A percentile compares a stretch with the other conserved stretches of the same genome.
phyloP scores from a whole-genome alignment of 2,888 invertebrate genomes.

The Agrilus biguttatus region DNA sequence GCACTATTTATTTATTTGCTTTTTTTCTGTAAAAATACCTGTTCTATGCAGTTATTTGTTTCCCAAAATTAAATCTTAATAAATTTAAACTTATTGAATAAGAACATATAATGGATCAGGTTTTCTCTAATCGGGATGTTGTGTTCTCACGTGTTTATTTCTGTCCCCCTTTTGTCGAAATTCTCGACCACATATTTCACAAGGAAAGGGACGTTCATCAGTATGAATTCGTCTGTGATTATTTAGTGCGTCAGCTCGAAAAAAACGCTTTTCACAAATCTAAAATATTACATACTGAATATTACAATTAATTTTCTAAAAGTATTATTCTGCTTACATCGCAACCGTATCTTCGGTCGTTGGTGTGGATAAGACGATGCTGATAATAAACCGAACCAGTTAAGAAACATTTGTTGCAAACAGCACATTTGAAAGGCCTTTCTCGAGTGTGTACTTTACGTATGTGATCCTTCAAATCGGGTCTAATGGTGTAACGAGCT shows the following conservation, averaged over 20 bases:
- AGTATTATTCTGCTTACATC: slow-evolving; percentile 27
- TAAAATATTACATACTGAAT: slow-evolving; percentile 8
- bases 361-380: slow-evolving; percentile 46
- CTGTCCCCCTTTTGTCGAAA: slow-evolving; percentile 43
- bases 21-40: too few species aligned
- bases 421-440: slow-evolving; percentile 44
- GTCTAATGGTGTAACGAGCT: slow-evolving; percentile 46
- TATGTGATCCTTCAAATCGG: slow-evolving; percentile 47
- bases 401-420: slow-evolving; percentile 45
- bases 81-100: too few species aligned
- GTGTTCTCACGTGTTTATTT: slow-evolving; percentile 41
- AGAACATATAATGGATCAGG: too few species aligned
- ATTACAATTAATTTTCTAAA: not conserved
- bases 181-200: slow-evolving; percentile 35
- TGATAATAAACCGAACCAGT: slow-evolving; percentile 51
- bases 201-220: slow-evolving; percentile 40
- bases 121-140: slow-evolving; percentile 25
- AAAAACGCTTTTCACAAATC: slow-evolving; percentile 45
- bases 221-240: slow-evolving; percentile 49
- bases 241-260: slow-evolving; percentile 47
- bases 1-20: too few species aligned
- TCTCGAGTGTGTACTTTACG: slow-evolving; percentile 50
- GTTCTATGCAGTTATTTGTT: too few species aligned
- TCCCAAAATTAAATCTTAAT: too few species aligned
- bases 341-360: slow-evolving; percentile 47